Base-by-base conservation (phyloP, 2,797 vertebrate species). In the Phoebastria nigripes region DNA sequence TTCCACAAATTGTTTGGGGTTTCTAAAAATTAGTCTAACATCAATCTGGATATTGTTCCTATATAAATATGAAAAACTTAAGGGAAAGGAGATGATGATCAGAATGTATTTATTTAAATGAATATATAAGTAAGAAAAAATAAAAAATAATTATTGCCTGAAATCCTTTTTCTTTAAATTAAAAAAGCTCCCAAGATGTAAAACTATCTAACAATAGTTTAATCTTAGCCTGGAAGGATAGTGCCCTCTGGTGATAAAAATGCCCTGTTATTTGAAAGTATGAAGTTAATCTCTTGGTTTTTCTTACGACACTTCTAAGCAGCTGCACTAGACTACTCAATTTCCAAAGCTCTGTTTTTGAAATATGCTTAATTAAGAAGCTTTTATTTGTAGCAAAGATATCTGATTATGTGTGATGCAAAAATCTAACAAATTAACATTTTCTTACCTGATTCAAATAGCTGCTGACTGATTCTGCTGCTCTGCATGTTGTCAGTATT, bases 241-340 rank as follows among this genome's bases (percentile, higher is more conserved):
- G 95, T 95, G 97, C 96, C 96, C 97, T 94, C 97, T 97, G 87
- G 95, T 96, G 96, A 92, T 92, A 91, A 61, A 94, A 92, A 86
- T 73, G 8, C 8, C 76, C 17, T 46, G 20, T 63, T 84, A 87
- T 84, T 86, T 83, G 20, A 41, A 74, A 77, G 47, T 56, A 66
- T 62, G n/a, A 76, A 54, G 33, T 58, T 54, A 67, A 62, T 63
- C 9, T 65, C 37, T n/a, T n/a, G 7, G 2, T 37, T 41, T 87
- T 41, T 26, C 10, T 78, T 39, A 31, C 5, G 19, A 49, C 42
- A 22, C 8, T 77, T 83, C 33, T 58, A 89, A 90, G 44, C 44
- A 83, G 31, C 51, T 87, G 52, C 51, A 61, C 6, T 49, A 47
- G 49, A 78, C n/a, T 46, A 71, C 37, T 81, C 31, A n/a, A 46